A percentile compares a stretch with the other conserved stretches of the same genome.
Evolutionary conservation across 2,888 invertebrate genomes (phyloP).

Genomic region (Nomada goodeniana): DNA sequence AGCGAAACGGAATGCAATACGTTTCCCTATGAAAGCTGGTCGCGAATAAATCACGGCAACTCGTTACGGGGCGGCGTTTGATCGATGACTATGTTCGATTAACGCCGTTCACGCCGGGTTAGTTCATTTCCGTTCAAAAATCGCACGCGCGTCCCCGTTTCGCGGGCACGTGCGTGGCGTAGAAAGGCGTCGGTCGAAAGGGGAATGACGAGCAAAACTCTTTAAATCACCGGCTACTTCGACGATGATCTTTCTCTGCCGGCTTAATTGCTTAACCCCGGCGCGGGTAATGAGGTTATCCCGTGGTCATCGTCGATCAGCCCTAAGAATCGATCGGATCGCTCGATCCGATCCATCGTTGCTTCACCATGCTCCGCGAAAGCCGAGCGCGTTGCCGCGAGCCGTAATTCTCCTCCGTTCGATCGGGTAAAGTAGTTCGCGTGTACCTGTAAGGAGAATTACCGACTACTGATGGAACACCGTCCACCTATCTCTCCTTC

Average conservation of each 20-base stretch:
- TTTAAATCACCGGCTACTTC: constrained; percentile 59
- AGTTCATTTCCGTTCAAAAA: constrained; percentile 12
- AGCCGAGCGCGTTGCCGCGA: constrained; percentile 19
- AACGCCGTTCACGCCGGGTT: neutral
- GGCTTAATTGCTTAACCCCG: constrained; percentile 66
- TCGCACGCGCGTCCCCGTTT: neutral
- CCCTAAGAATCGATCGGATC: constrained; percentile 61
- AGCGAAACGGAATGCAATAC: neutral
- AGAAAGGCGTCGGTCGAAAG: constrained; percentile 1
- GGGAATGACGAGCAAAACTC: constrained; percentile 34
- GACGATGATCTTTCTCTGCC: constrained; percentile 68
- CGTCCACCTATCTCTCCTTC: constrained; percentile 7
- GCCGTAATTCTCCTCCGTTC: constrained; percentile 65
- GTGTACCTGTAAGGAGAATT: constrained; percentile 59
- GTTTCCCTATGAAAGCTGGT: neutral
- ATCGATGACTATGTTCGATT: constrained; percentile 6
- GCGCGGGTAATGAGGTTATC: constrained; percentile 67
- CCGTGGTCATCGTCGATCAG: constrained; percentile 66
- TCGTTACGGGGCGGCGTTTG: neutral
- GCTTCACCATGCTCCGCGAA: constrained; percentile 14
- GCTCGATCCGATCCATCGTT: constrained; percentile 9
- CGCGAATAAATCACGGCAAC: neutral
- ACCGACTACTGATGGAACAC: constrained; percentile 60
- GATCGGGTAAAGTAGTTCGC: constrained; percentile 62
- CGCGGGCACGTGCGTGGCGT: neutral